phyloP scores from a whole-genome alignment of 2,888 invertebrate species.

The Celastrina argiolus region DNA sequence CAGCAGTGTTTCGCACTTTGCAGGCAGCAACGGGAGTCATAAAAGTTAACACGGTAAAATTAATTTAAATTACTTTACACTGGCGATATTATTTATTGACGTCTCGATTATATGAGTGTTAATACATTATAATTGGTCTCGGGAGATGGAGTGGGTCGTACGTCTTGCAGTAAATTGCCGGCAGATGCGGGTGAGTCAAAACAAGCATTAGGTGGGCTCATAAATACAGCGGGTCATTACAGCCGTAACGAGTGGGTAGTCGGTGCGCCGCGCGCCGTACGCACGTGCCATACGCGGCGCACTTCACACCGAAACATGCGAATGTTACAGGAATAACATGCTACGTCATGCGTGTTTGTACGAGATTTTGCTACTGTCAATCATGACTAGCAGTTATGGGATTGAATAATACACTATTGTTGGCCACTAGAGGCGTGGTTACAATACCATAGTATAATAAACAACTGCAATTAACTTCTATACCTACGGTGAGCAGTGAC shows the following conservation, averaged over 20 bases:
- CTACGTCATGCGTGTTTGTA: neutral
- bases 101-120: conserved; percentile 12
- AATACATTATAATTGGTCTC: conserved; percentile 22
- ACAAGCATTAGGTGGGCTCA: conserved; percentile 52
- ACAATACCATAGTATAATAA: too few relatives aligned
- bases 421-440: too few relatives aligned
- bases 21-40: neutral
- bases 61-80: conserved; percentile 7
- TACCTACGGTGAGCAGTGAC: too few relatives aligned
- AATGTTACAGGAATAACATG: neutral
- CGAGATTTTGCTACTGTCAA: too few relatives aligned
- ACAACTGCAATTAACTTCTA: too few relatives aligned
- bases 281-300: conserved; percentile 47
- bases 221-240: conserved; percentile 65
- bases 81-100: conserved; percentile 17
- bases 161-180: conserved; percentile 35
- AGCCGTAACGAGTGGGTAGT: conserved; percentile 54
- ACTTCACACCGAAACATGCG: conserved; percentile 23
- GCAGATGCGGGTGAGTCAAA: conserved; percentile 37
- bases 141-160: conserved; percentile 24
- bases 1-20: neutral
- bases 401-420: too few relatives aligned
- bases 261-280: too few relatives aligned
- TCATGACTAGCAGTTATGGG: too few relatives aligned
- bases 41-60: conserved; percentile 3